A percentile compares a stretch with the other conserved stretches of the same genome.
phyloP scores from a whole-genome alignment of 2,888 invertebrate species.

The Mythimna albipuncta region DNA sequence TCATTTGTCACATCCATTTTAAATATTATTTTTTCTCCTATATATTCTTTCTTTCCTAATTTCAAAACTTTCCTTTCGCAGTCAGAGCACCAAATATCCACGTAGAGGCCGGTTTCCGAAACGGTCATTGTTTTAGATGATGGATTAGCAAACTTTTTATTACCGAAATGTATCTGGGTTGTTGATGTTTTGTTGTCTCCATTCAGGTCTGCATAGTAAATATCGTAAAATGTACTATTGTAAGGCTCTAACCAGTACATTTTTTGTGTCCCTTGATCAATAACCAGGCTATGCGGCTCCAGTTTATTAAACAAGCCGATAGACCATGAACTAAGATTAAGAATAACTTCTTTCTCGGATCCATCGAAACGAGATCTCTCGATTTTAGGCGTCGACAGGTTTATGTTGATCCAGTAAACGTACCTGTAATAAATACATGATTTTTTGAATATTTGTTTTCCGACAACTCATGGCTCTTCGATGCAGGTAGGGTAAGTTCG shows the following conservation, averaged over 20 bases:
- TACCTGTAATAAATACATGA: background rate
- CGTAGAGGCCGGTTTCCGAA: background rate
- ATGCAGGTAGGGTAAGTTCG: too few relatives aligned
- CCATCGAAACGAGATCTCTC: background rate
- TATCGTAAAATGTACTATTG: accelerated
- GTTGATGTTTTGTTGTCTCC: background rate
- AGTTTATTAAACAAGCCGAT: background rate
- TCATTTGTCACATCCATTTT: background rate
- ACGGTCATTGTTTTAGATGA: background rate
- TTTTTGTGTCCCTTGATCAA: background rate
- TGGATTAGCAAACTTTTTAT: background rate
- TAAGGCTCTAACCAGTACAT: background rate
- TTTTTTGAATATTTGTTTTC: background rate
- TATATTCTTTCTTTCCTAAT: background rate
- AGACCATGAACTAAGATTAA: background rate
- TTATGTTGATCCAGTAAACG: background rate
- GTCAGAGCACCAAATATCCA: background rate
- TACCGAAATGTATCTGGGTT: accelerated
- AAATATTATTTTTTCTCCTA: too few relatives aligned
- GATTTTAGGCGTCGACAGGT: background rate
- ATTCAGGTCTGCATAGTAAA: background rate
- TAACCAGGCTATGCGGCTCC: background rate
- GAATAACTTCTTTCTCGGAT: background rate
- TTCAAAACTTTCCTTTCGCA: background rate
- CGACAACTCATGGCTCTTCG: too few relatives aligned